Conservation (phyloP, 2,113 vertebrate genomes). For the Campylomormyrus tamandua region DNA sequence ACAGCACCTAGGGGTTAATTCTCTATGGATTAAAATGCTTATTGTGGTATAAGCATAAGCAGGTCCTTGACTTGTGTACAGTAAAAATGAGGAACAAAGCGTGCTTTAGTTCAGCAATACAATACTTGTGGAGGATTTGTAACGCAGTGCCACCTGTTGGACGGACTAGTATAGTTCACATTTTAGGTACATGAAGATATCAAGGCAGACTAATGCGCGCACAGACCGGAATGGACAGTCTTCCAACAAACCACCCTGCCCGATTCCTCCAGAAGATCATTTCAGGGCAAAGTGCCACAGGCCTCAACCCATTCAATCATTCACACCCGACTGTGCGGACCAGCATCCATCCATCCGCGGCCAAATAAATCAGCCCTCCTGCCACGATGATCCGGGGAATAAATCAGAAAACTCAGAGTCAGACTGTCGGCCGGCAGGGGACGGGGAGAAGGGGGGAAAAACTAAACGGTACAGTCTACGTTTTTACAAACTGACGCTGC, state of each 20-base stretch:
- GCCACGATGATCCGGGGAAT: neutral
- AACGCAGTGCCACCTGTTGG: neutral
- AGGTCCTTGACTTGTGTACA: neutral
- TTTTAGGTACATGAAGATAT: neutral
- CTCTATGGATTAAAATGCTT: neutral
- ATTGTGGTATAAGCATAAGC: neutral
- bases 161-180: neutral
- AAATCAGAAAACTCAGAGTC: neutral
- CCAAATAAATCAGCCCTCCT: neutral
- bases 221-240: neutral
- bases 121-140: neutral
- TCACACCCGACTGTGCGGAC: neutral
- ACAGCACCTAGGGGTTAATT: neutral
- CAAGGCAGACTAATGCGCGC: neutral
- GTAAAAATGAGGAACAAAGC: neutral
- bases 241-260: neutral
- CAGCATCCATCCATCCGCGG: neutral
- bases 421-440: neutral
- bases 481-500: neutral
- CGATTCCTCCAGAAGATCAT: neutral
- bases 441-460: neutral
- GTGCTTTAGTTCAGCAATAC: too few relatives aligned
- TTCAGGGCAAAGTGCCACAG: neutral
- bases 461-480: neutral
- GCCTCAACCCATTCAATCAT: neutral